Conservation (phyloP, 2,797 vertebrate genomes). For the Phylloscopus collybita region DNA sequence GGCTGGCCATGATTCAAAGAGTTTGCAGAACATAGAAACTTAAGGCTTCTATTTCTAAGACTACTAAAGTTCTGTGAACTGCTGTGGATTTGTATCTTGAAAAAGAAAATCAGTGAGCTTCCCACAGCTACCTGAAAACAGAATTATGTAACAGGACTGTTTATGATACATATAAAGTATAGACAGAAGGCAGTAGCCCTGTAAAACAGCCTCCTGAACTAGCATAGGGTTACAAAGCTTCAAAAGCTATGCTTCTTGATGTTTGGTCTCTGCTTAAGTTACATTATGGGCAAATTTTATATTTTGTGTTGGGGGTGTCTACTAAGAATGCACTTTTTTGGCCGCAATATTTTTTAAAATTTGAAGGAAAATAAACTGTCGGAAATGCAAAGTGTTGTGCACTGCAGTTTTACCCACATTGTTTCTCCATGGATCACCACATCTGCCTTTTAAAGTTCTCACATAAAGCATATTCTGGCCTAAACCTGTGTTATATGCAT, state of each 20-base stretch:
- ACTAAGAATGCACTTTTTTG: neutral
- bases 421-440: neutral
- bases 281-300: neutral
- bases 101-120: neutral
- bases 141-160: neutral
- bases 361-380: neutral
- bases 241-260: neutral
- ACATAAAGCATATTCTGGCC: slow-evolving; percentile 18
- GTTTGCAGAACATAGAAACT: neutral
- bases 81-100: neutral
- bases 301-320: neutral
- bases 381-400: neutral
- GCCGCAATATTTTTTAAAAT: neutral
- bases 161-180: neutral
- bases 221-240: neutral
- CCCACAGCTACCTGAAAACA: neutral
- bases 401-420: rapidly evolving
- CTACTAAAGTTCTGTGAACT: neutral
- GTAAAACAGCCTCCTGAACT: neutral
- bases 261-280: neutral
- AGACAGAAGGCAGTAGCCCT: neutral
- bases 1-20: neutral
- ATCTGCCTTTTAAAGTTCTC: slow-evolving; percentile 29
- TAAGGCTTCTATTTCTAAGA: neutral
- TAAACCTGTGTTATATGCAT: slow-evolving; percentile 8